Conservation (phyloP, 1,140 invertebrate species). For the Arion vulgaris region DNA sequence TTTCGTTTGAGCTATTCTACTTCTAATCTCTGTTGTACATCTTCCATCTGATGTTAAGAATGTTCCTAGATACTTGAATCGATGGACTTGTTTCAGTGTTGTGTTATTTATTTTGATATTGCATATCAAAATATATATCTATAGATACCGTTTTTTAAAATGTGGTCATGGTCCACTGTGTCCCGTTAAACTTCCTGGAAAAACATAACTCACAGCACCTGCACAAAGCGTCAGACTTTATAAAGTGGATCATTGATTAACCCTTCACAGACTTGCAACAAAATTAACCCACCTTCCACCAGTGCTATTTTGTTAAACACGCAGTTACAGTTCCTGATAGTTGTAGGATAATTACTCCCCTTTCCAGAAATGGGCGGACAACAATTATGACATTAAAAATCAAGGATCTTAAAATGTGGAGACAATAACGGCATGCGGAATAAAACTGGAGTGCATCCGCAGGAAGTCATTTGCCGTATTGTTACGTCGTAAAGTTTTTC, state of each 20-base stretch:
- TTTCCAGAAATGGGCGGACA: constrained; percentile 14
- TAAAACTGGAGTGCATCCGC: background rate
- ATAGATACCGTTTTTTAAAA: too few relatives aligned
- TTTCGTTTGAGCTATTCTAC: too few relatives aligned
- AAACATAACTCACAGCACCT: background rate
- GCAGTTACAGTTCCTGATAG: background rate
- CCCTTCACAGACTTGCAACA: background rate
- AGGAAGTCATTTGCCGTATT: constrained; percentile 1
- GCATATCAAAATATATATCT: too few relatives aligned
- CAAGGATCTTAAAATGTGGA: background rate
- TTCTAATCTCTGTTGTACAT: too few relatives aligned
- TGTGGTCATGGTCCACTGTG: background rate
- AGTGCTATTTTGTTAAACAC: background rate
- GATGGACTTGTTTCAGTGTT: too few relatives aligned
- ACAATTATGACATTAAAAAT: constrained; percentile 17
- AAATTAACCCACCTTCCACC: background rate
- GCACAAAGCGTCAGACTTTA: background rate
- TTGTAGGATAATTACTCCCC: background rate
- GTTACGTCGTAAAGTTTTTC: background rate
- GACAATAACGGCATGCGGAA: background rate
- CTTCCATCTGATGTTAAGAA: too few relatives aligned
- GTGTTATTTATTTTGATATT: too few relatives aligned
- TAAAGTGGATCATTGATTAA: background rate
- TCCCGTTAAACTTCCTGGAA: too few relatives aligned
- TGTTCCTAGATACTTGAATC: too few relatives aligned